Evolutionary conservation across 35 echinoderm and acorn worm species (phyloP).

Genomic region (Lytechinus pictus): DNA sequence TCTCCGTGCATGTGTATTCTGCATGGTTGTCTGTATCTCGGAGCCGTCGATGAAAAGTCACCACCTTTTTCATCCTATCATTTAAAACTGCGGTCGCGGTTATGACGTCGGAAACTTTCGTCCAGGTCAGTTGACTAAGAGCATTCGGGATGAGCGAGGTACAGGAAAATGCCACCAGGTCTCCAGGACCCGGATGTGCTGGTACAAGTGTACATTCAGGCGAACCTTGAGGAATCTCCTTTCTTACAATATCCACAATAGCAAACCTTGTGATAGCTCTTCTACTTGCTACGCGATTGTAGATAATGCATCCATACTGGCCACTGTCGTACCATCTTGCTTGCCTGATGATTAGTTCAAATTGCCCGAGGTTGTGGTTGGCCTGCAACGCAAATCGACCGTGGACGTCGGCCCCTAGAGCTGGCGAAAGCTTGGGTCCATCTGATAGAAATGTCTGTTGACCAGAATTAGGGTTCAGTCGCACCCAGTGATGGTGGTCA

Average conservation of each 20-base stretch:
- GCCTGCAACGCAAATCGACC: constrained; percentile 10
- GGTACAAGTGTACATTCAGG: constrained; percentile 59
- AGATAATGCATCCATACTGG: constrained; percentile 65
- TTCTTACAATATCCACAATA: constrained; percentile 45
- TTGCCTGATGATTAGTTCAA: constrained; percentile 35
- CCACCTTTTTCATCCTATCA: neutral
- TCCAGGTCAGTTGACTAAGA: constrained; percentile 50
- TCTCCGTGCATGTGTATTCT: constrained; percentile 62
- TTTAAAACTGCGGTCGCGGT: constrained; percentile 15
- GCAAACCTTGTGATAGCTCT: constrained; percentile 56
- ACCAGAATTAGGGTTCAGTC: neutral
- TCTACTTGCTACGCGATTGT: constrained; percentile 39
- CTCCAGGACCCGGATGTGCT: constrained; percentile 54
- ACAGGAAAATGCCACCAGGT: constrained; percentile 59
- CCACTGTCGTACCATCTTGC: constrained; percentile 54
- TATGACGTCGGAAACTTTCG: neutral
- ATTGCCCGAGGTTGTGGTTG: constrained; percentile 9
- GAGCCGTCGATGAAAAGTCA: constrained; percentile 55
- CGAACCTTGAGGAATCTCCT: constrained; percentile 43
- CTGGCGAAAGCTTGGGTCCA: constrained; percentile 43
- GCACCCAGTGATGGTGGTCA: constrained; percentile 70
- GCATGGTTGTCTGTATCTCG: constrained; percentile 63
- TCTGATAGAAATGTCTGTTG: constrained; percentile 63
- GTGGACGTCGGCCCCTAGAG: constrained; percentile 32
- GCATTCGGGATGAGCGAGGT: constrained; percentile 24